Conservation (phyloP, 1,140 invertebrate species). For the Nephotettix cincticeps region DNA sequence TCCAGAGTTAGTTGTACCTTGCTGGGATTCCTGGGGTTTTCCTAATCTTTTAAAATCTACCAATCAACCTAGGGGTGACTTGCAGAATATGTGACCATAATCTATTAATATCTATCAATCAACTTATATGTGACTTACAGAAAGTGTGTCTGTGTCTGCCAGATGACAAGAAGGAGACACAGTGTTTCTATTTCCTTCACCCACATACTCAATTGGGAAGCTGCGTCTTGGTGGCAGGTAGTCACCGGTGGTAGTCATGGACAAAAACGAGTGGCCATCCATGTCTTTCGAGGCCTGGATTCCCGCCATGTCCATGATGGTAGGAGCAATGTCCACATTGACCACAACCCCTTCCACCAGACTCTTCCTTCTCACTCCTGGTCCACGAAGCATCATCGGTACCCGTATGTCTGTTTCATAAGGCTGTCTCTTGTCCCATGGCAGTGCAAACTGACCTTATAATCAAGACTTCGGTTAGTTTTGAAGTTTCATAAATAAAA, state of each 20-base stretch:
- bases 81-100: too few relatives aligned
- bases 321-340: slow-evolving; percentile 79
- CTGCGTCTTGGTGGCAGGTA: slow-evolving; percentile 47
- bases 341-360: slow-evolving; percentile 58
- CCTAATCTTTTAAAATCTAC: too few relatives aligned
- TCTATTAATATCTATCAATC: too few relatives aligned
- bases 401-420: slow-evolving; percentile 87
- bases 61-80: too few relatives aligned
- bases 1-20: too few relatives aligned
- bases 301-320: slow-evolving; percentile 69
- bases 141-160: slow-evolving; percentile 54
- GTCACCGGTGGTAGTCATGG: slow-evolving; percentile 38
- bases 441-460: slow-evolving; percentile 82
- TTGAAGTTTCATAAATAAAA: too few relatives aligned
- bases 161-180: slow-evolving; percentile 57
- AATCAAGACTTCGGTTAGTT: too few relatives aligned
- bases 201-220: slow-evolving; percentile 76
- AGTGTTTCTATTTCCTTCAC: slow-evolving; percentile 60
- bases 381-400: slow-evolving; percentile 77
- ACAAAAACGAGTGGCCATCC: slow-evolving; percentile 64
- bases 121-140: slow-evolving; percentile 54
- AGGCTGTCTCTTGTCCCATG: slow-evolving; percentile 83
- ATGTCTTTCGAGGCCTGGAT: slow-evolving; percentile 52
- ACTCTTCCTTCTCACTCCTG: slow-evolving; percentile 55
- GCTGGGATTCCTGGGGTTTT: too few relatives aligned